Evolutionary conservation across 2,113 vertebrate species (phyloP), one percentile per base, ranked within the genome.

Genomic region (Ariopsis seemanni): DNA sequence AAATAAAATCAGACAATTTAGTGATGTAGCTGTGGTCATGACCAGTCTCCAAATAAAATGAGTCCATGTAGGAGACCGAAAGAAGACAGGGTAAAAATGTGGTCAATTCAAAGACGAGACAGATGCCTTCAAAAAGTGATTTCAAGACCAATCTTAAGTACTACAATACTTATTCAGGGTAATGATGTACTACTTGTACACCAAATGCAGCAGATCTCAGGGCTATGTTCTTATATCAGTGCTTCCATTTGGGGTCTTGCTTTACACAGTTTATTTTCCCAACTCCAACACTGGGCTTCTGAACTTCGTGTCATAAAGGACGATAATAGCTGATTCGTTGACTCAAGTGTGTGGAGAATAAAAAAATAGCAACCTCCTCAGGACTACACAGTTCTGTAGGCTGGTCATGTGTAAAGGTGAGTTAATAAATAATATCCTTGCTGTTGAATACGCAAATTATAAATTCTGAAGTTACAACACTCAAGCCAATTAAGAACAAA

Each of bases 401-500:
- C 25, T 7, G 15, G 30, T 58, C 30, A 48, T 48, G 57, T 62
- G 2, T 82, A 60, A 50, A 62, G 57, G 30, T 4, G 2, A 48
- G 42, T 67, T n/a, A 22, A 67, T 65, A 53, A 53, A 27, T 52
- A 30, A 67, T 67, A 15, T 83, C 9, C 50, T 25, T 53, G 63
- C 25, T 53, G 48, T 20, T 52, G 15, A 83, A 83, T 53, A 83
- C 10, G 8, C 63, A 83, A 42, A 11, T 20, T 15, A 15, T 69
- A 30, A 83, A 67, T n/a, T 63, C 42, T 30, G n/a, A 63, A 48
- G 42, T 62, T 25, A 60, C 27, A 82, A 82, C 27, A 48, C 77
- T 30, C 20, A 25, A 50, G 22, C 30, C 52, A 82, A 82, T 82
- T 82, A 82, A 48, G 34, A 63, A 65, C 60, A 82, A 82, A 65